A percentile compares a stretch with the other conserved stretches of the same genome.
These are phyloP conservation scores for Perccottus glenii DNA, from an alignment of 2,113 vertebrate genomes.

Conservation along the genomic window DNA sequence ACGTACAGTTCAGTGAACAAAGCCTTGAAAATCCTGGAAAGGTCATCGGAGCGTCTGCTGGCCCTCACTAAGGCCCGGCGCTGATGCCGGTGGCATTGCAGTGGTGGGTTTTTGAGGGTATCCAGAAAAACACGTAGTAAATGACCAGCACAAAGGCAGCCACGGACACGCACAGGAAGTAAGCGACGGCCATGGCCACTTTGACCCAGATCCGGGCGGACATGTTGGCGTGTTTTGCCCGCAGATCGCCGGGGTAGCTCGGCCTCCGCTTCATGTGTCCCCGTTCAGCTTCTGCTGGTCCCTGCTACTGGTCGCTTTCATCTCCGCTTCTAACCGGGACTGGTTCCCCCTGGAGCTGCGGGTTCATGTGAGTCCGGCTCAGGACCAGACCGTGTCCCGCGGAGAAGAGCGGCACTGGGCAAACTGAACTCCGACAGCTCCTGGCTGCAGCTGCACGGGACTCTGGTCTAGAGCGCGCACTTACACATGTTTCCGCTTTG, in stretches of 20 bases:
- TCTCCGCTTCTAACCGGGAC: conserved; percentile 23
- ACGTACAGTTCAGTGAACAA: not conserved
- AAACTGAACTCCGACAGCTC: conserved; percentile 56
- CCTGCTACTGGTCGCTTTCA: conserved; percentile 68
- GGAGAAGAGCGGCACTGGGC: conserved; percentile 19
- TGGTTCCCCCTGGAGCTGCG: conserved; percentile 11
- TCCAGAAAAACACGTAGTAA: conserved; percentile 89
- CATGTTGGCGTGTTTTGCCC: conserved; percentile 75
- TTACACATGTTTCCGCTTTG: not conserved
- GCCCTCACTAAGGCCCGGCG: conserved; percentile 43
- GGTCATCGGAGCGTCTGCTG: conserved; percentile 29
- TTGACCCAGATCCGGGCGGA: conserved; percentile 86
- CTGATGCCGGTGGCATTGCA: conserved; percentile 46
- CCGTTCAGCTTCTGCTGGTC: conserved; percentile 69
- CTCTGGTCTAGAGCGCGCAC: not conserved
- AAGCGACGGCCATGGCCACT: conserved; percentile 84
- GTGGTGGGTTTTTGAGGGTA: conserved; percentile 45
- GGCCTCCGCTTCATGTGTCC: conserved; percentile 74
- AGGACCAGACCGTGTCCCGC: conserved; percentile 1
- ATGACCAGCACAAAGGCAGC: conserved; percentile 85
- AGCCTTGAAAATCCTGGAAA: not conserved
- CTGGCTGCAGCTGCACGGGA: conserved; percentile 50
- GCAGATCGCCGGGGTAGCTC: conserved; percentile 82
- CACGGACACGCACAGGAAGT: conserved; percentile 87
- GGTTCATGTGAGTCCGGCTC: conserved; percentile 51